Evolutionary conservation across 2,797 vertebrate genomes (phyloP), one percentile per base, ranked within the genome.

Genomic region (Pelobates cultripes): DNA sequence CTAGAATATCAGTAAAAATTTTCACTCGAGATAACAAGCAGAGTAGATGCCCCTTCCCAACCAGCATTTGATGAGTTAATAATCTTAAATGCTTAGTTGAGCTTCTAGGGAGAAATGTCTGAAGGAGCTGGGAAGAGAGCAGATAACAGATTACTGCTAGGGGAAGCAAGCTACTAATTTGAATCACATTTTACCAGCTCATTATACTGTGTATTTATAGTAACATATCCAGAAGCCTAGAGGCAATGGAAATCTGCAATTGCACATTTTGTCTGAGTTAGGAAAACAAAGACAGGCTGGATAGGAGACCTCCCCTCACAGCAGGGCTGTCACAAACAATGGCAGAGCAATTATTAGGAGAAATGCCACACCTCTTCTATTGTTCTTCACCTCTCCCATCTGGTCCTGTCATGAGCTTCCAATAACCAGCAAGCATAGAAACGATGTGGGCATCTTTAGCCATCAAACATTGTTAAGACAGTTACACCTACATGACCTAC

Each of bases 181-280:
- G 77, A 84, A 79, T 84, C 82, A 79, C 75, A 84, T 80, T 80
- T 84, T 61, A 67, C 28, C 77, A 72, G 73, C 82, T 84, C 82
- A 84, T 84, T 84, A 84, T 76, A 51, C 82, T 67, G 77, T 76
- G 82, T 84, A 84, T 84, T 84, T 57, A 70, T 77, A 75, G 73
- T 67, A 81, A 74, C 28, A 41, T 72, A 55, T 78, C 2, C 73
- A 81, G 4, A 40, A 70, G 63, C 3, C 74, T 79, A 2, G 7
- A 72, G 63, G 77, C 73, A 0, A n/a, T 14, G 15, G 83, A 85
- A 15, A 78, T 70, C 44, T 76, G 73, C 79, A 84, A 84, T 72
- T 76, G 82, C 77, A 79, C 82, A 76, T 84, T 84, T 84, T 84
- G 77, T 84, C 73, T 64, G 82, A 80, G 67, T 84, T 84, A 84